These are phyloP conservation scores for Cebus imitator DNA, from an alignment of 2,113 vertebrate genomes.

Conservation along the genomic window DNA sequence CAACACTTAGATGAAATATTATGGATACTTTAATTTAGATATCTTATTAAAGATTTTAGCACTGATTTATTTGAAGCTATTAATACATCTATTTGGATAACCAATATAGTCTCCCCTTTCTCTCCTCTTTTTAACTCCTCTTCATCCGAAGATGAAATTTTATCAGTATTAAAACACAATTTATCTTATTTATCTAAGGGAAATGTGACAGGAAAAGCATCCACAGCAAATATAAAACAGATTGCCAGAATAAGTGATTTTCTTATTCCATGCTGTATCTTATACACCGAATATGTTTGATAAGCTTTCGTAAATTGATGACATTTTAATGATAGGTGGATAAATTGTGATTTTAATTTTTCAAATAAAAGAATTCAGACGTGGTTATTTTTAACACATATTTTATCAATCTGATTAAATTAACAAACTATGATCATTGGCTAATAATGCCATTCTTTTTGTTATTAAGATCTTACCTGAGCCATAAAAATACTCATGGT, in stretches of 20 bases:
- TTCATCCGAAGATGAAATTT: neutral
- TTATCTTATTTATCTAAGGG: constrained; percentile 1
- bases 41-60: neutral
- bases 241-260: neutral
- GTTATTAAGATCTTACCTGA: constrained; percentile 48
- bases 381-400: constrained; percentile 13
- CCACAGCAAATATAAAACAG: neutral
- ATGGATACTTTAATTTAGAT: neutral
- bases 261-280: neutral
- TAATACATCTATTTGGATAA: constrained; percentile 28
- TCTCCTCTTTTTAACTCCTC: neutral
- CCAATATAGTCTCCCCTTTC: neutral
- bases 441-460: neutral
- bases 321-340: constrained; percentile 23
- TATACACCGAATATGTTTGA: neutral
- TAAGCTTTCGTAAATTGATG: constrained; percentile 47
- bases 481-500: constrained; percentile 61
- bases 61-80: constrained; percentile 3
- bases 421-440: neutral
- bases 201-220: neutral
- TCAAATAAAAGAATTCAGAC: constrained; percentile 2
- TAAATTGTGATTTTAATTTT: constrained; percentile 10
- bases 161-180: neutral
- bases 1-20: neutral
- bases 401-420: constrained; percentile 6